Percentiles rank a stretch among this genome's conserved stretches.
Conservation (phyloP, 2,113 vertebrate species). For the Anthoscopus minutus region DNA sequence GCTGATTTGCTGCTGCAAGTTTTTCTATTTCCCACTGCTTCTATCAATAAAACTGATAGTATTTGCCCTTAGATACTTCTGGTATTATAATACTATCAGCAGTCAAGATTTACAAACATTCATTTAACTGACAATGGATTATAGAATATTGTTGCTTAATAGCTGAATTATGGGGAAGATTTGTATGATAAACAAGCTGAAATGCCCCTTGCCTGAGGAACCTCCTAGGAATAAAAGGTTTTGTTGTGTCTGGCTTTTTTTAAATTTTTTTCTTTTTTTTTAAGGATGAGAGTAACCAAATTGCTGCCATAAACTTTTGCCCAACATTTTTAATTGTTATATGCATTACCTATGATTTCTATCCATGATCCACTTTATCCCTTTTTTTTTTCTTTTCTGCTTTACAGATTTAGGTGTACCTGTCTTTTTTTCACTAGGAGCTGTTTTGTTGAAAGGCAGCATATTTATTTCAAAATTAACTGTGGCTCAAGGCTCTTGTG, state of each 20-base stretch:
- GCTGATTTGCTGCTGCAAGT: not conserved
- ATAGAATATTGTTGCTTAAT: not conserved
- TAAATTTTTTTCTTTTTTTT: not conserved
- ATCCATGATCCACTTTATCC: not conserved
- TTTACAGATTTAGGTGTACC: not conserved
- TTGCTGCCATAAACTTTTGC: not conserved
- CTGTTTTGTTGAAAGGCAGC: not conserved
- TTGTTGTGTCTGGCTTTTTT: not conserved
- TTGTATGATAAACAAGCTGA: not conserved
- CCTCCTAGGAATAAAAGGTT: not conserved
- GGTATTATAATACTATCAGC: not conserved
- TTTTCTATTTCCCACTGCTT: not conserved
- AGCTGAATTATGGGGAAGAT: not conserved
- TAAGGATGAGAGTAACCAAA: not conserved
- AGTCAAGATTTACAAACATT: not conserved
- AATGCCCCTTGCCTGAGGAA: not conserved
- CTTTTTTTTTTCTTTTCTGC: not conserved
- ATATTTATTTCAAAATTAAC: not conserved
- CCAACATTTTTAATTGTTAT: not conserved
- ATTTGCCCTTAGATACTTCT: not conserved
- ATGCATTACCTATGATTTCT: not conserved
- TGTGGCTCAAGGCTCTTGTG: not conserved
- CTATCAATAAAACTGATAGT: constrained; percentile 9
- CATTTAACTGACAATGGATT: constrained; percentile 8
- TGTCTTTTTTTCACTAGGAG: not conserved